Evolutionary conservation across 2,113 vertebrate species (phyloP).

Genomic region (Anser brachyrhynchus): DNA sequence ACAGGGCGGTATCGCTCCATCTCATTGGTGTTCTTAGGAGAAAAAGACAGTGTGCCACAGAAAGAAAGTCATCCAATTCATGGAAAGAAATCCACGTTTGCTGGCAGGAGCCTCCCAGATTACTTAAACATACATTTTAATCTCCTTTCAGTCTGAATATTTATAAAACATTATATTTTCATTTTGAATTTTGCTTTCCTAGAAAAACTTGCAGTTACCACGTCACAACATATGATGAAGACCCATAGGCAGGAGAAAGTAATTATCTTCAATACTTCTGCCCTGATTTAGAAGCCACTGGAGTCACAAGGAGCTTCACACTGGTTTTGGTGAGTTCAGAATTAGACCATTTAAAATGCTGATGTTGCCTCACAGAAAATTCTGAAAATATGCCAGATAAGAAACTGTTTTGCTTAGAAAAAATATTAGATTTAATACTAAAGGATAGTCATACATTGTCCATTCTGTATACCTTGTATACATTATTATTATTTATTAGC

Average conservation of each 20-base stretch:
- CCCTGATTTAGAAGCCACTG: not conserved
- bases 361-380: not conserved
- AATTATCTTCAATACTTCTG: conserved; percentile 10
- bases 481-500: not conserved
- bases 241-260: not conserved
- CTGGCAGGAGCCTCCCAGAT: conserved; percentile 5
- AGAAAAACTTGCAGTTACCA: conserved; percentile 12
- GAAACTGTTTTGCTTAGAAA: not conserved
- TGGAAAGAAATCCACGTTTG: not conserved
- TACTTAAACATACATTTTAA: conserved; percentile 53
- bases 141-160: conserved; percentile 46
- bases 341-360: not conserved
- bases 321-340: not conserved
- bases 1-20: not conserved
- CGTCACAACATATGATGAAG: not conserved
- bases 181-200: conserved; percentile 51
- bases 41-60: not conserved
- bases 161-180: conserved; percentile 40
- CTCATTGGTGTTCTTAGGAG: fast-evolving
- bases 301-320: not conserved
- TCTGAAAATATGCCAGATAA: conserved; percentile 5
- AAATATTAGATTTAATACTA: not conserved
- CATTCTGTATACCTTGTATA: not conserved
- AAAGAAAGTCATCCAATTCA: not conserved
- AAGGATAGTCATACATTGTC: not conserved